Conservation (phyloP, 2,888 invertebrate species). For the Mythimna albipuncta region DNA sequence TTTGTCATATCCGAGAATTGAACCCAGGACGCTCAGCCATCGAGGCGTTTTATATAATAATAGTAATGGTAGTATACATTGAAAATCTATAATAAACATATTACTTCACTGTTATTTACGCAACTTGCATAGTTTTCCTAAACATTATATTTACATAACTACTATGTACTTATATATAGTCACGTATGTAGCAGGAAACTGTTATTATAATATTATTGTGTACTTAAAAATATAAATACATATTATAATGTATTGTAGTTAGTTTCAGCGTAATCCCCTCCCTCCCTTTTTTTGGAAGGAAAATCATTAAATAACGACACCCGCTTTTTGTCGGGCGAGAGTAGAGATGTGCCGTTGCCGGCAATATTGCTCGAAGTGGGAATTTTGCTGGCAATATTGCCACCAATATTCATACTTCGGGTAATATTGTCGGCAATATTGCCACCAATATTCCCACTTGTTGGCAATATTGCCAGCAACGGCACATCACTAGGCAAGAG, state of each 20-base stretch:
- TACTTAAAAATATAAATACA: background rate
- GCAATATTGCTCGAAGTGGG: too few species aligned
- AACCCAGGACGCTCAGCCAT: too few species aligned
- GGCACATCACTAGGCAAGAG: too few species aligned
- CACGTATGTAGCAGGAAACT: slow-evolving; percentile 40
- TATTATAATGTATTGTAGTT: background rate
- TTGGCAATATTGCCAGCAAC: too few species aligned
- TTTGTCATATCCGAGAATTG: too few species aligned
- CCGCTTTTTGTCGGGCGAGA: too few species aligned
- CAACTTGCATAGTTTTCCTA: slow-evolving; percentile 23
- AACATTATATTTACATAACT: slow-evolving; percentile 16
- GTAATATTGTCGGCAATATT: too few species aligned
- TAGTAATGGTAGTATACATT: background rate
- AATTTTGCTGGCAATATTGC: too few species aligned
- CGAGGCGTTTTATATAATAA: too few species aligned
- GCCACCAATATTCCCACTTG: too few species aligned
- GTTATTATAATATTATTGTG: background rate
- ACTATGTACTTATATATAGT: background rate
- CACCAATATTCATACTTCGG: too few species aligned
- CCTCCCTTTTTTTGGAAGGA: background rate
- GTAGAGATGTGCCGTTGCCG: too few species aligned
- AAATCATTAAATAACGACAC: background rate
- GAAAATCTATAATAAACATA: slow-evolving; percentile 15
- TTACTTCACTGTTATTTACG: slow-evolving; percentile 14
- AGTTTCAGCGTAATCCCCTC: background rate